Conservation (phyloP, 2,888 invertebrate species). For the Thecophora atra region DNA sequence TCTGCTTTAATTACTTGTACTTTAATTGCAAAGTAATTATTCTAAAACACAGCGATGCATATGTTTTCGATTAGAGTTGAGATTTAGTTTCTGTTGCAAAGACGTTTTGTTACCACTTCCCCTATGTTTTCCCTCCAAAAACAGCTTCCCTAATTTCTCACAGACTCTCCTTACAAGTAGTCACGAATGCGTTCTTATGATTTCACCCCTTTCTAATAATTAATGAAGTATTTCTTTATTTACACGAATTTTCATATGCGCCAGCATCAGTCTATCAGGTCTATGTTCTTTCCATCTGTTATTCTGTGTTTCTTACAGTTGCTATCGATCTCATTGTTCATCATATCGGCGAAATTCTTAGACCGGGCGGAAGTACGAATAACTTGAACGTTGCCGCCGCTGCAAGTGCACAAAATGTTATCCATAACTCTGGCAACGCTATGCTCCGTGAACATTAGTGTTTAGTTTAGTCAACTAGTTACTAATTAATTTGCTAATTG, state of each 20-base stretch:
- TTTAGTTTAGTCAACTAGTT: constrained; percentile 46
- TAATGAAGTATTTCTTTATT: constrained; percentile 38
- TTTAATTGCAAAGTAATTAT: constrained; percentile 18
- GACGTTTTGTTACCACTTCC: background rate
- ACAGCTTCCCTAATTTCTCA: background rate
- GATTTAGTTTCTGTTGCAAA: constrained; percentile 1
- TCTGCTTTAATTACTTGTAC: background rate
- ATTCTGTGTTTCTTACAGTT: constrained; percentile 80
- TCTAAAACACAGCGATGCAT: background rate
- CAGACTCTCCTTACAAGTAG: constrained; percentile 5
- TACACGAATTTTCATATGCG: constrained; percentile 48
- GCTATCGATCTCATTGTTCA: constrained; percentile 99
- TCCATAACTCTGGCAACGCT: constrained; percentile 54
- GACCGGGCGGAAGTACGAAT: constrained; percentile 68
- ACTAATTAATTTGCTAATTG: constrained; percentile 15
- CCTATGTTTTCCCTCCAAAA: constrained; percentile 1
- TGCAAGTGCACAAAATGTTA: constrained; percentile 55
- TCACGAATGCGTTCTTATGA: constrained; percentile 31
- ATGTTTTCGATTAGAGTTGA: background rate
- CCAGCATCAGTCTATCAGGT: background rate
- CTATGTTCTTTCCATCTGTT: constrained; percentile 32
- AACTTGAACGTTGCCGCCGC: constrained; percentile 66
- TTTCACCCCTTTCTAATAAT: constrained; percentile 41
- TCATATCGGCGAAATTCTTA: constrained; percentile 97
- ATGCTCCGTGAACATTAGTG: constrained; percentile 62